Percentiles rank a stretch among this genome's conserved stretches.
Evolutionary conservation across 2,113 vertebrate species (phyloP).

Genomic region (Marmota monax): DNA sequence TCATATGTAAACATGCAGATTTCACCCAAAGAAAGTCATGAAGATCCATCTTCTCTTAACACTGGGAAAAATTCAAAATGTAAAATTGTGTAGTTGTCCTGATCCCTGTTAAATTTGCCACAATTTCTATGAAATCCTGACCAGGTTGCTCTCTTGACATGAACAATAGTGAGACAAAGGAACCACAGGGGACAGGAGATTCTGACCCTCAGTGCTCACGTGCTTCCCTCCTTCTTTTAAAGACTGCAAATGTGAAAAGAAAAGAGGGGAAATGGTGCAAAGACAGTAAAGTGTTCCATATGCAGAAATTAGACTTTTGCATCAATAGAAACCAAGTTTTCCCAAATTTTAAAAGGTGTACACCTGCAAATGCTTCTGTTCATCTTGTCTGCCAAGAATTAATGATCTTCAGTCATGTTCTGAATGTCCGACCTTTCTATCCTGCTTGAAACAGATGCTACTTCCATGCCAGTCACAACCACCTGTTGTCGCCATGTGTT

Average conservation of each 20-base stretch:
- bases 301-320: slow-evolving; percentile 78
- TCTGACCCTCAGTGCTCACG: neutral
- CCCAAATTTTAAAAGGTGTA: slow-evolving; percentile 86
- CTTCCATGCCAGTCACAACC: slow-evolving; percentile 84
- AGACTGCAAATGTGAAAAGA: neutral
- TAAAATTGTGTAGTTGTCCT: neutral
- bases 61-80: neutral
- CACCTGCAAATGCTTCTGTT: slow-evolving; percentile 90
- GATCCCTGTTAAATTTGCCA: neutral
- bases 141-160: neutral
- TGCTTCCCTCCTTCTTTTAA: neutral
- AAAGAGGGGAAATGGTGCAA: neutral
- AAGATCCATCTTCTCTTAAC: neutral
- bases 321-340: slow-evolving; percentile 71
- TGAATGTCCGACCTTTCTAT: slow-evolving; percentile 84
- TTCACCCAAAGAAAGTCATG: neutral
- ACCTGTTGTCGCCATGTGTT: slow-evolving; percentile 87
- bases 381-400: slow-evolving; percentile 85
- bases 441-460: slow-evolving; percentile 89
- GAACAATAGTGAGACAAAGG: neutral
- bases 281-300: slow-evolving; percentile 60
- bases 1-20: neutral
- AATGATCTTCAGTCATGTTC: slow-evolving; percentile 78
- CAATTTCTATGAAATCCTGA: neutral
- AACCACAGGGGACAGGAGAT: neutral